These are phyloP conservation scores for Oxyura jamaicensis DNA, from an alignment of 2,113 vertebrate species.

Conservation along the genomic window DNA sequence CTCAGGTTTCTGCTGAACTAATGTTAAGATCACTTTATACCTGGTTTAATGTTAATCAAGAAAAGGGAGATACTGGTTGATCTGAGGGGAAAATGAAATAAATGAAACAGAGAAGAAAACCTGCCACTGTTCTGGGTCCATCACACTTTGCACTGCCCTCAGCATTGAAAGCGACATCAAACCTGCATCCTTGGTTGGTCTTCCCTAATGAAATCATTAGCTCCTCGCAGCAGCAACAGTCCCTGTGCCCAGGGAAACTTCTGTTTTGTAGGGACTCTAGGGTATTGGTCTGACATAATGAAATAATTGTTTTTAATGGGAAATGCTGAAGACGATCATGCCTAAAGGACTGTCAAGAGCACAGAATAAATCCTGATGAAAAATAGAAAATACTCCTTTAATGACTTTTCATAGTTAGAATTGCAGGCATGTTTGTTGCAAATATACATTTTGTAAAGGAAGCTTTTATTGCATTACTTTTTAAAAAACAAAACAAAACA, in stretches of 20 bases:
- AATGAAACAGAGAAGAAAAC: background rate
- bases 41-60: background rate
- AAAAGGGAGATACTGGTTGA: background rate
- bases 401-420: background rate
- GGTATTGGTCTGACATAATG: background rate
- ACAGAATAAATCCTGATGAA: background rate
- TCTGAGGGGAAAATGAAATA: background rate
- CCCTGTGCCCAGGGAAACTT: background rate
- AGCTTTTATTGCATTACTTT: background rate
- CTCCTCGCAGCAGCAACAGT: background rate
- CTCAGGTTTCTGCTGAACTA: background rate
- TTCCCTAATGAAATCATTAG: background rate
- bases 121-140: background rate
- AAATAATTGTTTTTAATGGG: background rate
- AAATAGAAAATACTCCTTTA: background rate
- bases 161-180: accelerated
- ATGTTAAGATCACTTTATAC: background rate
- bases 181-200: accelerated
- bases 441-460: background rate
- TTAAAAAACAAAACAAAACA: no score
- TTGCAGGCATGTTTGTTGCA: background rate
- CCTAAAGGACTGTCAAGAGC: background rate
- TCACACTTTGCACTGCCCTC: background rate
- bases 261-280: background rate
- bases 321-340: background rate